These are phyloP conservation scores for Rhea americana DNA, from an alignment of 2,113 vertebrate genomes.

Conservation along the genomic window DNA sequence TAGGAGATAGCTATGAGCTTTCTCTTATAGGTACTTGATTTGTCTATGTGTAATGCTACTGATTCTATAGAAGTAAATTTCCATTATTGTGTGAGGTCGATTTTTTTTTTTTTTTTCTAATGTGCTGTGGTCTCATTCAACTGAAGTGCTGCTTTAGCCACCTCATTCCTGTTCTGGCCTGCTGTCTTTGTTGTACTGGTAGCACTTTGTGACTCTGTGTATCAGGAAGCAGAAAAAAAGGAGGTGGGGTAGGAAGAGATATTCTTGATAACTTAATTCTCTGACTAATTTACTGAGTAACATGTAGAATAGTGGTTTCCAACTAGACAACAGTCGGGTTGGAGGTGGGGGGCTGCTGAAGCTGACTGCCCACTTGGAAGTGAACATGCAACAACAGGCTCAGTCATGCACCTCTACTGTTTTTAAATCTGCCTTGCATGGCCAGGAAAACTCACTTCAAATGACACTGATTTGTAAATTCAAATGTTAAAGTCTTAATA, in stretches of 20 bases:
- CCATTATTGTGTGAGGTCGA: neutral
- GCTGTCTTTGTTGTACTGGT: neutral
- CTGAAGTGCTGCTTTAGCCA: neutral
- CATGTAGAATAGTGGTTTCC: neutral
- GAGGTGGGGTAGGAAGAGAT: neutral
- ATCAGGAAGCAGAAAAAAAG: neutral
- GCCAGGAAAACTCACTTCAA: neutral
- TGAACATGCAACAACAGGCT: constrained; percentile 40
- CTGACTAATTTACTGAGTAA: neutral
- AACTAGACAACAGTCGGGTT: neutral
- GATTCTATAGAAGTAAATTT: constrained; percentile 9
- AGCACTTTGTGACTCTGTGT: neutral
- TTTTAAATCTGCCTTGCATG: constrained; percentile 31
- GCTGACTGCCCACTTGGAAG: neutral
- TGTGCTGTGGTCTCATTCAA: constrained; percentile 31
- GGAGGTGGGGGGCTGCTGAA: neutral
- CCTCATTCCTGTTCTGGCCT: neutral
- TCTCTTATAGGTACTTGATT: constrained; percentile 48
- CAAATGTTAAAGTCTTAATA: constrained; percentile 59
- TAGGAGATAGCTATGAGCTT: constrained; percentile 44
- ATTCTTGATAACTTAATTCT: neutral
- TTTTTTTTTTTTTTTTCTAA: neutral
- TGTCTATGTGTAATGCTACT: constrained; percentile 21
- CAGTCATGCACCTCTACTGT: neutral
- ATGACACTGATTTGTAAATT: constrained; percentile 29